A percentile compares a stretch with the other conserved stretches of the same genome.
Conservation (phyloP, 92 coral and sea anemone species). For the Plumapathes pennacea region DNA sequence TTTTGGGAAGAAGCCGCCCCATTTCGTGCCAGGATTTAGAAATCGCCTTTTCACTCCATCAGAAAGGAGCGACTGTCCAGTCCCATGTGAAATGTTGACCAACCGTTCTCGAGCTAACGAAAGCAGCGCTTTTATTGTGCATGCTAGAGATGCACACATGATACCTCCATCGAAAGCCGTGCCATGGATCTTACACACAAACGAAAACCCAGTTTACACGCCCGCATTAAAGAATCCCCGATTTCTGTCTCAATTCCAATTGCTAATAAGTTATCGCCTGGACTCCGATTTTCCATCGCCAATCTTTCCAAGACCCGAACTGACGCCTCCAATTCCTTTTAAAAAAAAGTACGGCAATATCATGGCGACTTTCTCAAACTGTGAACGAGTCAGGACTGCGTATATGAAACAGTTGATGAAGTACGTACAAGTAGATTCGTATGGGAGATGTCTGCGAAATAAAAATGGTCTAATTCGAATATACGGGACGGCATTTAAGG, state of each 20-base stretch:
- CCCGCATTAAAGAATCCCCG: conserved; percentile 58
- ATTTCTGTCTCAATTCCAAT: conserved; percentile 81
- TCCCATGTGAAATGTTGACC: conserved; percentile 84
- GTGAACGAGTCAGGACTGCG: conserved; percentile 53
- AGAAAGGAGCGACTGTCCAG: conserved; percentile 65
- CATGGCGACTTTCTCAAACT: conserved; percentile 49
- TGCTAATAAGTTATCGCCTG: conserved; percentile 55
- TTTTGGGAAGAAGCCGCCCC: conserved; percentile 22
- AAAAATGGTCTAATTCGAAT: conserved; percentile 17
- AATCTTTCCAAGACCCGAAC: conserved; percentile 6
- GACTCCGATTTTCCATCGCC: conserved; percentile 47
- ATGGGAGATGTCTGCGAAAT: conserved; percentile 41
- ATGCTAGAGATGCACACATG: conserved; percentile 74
- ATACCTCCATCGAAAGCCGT: conserved; percentile 87
- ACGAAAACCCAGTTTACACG: conserved; percentile 92
- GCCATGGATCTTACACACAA: conserved; percentile 93
- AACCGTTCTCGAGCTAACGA: conserved; percentile 70
- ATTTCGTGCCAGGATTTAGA: conserved; percentile 20
- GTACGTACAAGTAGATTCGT: conserved; percentile 61
- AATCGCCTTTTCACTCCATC: too few species aligned
- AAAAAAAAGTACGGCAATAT: conserved; percentile 22
- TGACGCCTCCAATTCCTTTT: conserved; percentile 33
- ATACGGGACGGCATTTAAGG: conserved; percentile 46
- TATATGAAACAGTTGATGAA: conserved; percentile 39
- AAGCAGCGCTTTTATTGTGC: conserved; percentile 92